Conservation (phyloP, 2,797 vertebrate genomes). For the Threskiornis aethiopicus region DNA sequence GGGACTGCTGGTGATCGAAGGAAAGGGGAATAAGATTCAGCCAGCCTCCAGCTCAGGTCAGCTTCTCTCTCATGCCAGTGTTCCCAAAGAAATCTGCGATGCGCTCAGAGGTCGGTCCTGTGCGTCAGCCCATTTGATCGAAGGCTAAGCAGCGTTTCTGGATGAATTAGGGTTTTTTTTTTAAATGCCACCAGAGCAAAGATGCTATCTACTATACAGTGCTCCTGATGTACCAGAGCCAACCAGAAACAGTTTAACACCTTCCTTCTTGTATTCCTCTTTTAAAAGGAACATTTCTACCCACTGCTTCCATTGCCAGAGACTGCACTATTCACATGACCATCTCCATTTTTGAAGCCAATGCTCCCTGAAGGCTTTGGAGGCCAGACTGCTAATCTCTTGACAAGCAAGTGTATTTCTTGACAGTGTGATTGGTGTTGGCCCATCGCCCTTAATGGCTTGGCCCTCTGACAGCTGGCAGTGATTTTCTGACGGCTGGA, state of each 20-base stretch:
- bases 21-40: not conserved
- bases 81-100: not conserved
- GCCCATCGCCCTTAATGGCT: conserved; percentile 27
- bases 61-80: not conserved
- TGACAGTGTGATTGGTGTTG: conserved; percentile 43
- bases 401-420: conserved; percentile 41
- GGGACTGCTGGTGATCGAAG: not conserved
- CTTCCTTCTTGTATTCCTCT: not conserved
- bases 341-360: not conserved
- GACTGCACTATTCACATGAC: not conserved
- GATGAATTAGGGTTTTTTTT: not conserved
- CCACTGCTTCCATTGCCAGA: not conserved
- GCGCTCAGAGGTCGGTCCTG: rapidly evolving
- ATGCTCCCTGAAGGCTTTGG: not conserved
- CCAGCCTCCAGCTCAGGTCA: not conserved
- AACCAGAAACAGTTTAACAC: not conserved
- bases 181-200: not conserved
- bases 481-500: conserved; percentile 40
- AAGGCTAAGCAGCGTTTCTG: not conserved
- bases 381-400: conserved; percentile 38
- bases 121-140: not conserved
- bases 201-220: not conserved
- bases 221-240: not conserved
- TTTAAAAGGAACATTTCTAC: not conserved
- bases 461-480: conserved; percentile 63